Evolutionary conservation across 2,797 vertebrate species (phyloP).

Genomic region (Spea hammondii): DNA sequence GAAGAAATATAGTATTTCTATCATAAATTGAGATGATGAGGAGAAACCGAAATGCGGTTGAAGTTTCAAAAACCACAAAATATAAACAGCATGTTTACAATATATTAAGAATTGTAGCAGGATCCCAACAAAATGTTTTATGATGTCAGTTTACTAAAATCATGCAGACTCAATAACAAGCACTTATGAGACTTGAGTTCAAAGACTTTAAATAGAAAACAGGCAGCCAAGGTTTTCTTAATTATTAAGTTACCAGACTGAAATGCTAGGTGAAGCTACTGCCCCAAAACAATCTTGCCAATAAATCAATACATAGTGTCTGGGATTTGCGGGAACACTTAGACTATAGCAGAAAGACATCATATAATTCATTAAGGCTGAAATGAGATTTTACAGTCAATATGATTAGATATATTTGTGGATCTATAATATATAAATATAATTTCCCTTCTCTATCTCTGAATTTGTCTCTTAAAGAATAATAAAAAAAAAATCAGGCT

Average conservation of each 20-base stretch:
- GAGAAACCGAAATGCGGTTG: constrained; percentile 31
- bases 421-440: too few species aligned
- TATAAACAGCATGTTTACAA: constrained; percentile 44
- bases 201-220: constrained; percentile 20
- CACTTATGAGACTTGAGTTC: not conserved
- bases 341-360: too few species aligned
- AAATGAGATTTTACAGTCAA: too few species aligned
- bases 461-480: too few species aligned
- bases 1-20: constrained; percentile 5
- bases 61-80: constrained; percentile 48
- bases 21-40: constrained; percentile 33
- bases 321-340: not conserved
- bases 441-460: too few species aligned
- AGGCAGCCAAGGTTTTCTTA: constrained; percentile 3
- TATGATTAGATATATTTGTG: too few species aligned
- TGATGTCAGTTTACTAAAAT: constrained; percentile 19
- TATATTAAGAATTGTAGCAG: constrained; percentile 14
- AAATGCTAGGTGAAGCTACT: not conserved
- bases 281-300: not conserved
- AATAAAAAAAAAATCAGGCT: too few species aligned
- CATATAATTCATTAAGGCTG: too few species aligned
- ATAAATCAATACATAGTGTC: not conserved
- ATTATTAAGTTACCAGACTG: constrained; percentile 5
- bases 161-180: not conserved
- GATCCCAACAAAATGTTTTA: constrained; percentile 11